Percentiles rank a stretch among this genome's conserved stretches.
These are phyloP conservation scores for Harpagoxenus sublaevis DNA, from an alignment of 2,888 invertebrate genomes.

Conservation along the genomic window DNA sequence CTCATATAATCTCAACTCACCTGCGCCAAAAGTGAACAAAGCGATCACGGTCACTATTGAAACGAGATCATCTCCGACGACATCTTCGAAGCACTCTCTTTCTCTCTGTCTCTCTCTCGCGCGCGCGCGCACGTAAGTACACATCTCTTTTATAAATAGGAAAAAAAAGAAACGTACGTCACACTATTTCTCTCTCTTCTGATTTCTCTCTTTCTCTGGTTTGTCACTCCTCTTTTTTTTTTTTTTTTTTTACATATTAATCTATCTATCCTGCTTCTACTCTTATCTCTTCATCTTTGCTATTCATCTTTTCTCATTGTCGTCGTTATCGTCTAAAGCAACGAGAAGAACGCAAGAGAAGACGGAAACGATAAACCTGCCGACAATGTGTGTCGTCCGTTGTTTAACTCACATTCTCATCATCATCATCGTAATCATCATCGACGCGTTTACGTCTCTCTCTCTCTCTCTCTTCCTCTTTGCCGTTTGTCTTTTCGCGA, in stretches of 20 bases:
- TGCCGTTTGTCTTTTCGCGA: constrained; percentile 62
- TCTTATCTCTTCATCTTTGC: constrained; percentile 32
- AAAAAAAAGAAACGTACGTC: constrained; percentile 66
- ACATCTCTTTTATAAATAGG: constrained; percentile 20
- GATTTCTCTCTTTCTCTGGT: constrained; percentile 40
- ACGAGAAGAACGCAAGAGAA: constrained; percentile 81
- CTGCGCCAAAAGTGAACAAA: constrained; percentile 85
- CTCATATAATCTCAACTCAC: constrained; percentile 86
- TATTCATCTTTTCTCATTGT: constrained; percentile 50
- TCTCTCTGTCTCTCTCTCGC: constrained; percentile 40
- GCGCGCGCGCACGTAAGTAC: constrained; percentile 62
- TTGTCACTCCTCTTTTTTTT: constrained; percentile 49
- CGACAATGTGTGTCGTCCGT: constrained; percentile 73
- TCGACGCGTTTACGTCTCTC: constrained; percentile 47
- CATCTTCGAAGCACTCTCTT: constrained; percentile 75
- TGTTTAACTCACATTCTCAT: constrained; percentile 54
- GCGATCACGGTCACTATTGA: constrained; percentile 81
- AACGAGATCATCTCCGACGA: constrained; percentile 74
- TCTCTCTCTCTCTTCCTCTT: constrained; percentile 44
- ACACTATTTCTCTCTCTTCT: constrained; percentile 56
- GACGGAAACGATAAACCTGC: constrained; percentile 81
- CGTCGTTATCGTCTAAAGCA: constrained; percentile 60
- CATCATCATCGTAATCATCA: constrained; percentile 10
- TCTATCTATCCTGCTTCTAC: constrained; percentile 39
- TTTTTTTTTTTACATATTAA: constrained; percentile 36